Percentiles rank a stretch among this genome's conserved stretches.
These are phyloP conservation scores for Gambusia yucatana DNA, from an alignment of 2,797 vertebrate species.

Conservation along the genomic window DNA sequence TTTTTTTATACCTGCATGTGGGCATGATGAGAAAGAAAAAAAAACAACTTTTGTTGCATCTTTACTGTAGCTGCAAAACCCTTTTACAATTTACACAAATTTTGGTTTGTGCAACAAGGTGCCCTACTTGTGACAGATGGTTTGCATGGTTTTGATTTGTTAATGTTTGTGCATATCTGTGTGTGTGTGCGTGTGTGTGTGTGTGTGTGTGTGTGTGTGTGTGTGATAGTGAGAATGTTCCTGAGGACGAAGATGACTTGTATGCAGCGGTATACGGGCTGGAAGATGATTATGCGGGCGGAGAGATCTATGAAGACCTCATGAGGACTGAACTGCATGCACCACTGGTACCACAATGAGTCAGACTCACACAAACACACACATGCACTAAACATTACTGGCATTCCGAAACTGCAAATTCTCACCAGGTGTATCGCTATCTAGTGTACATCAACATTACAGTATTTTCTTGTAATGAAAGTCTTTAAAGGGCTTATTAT, in stretches of 20 bases:
- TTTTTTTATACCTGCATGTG: background rate
- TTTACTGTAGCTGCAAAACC: background rate
- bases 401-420: background rate
- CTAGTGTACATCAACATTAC: background rate
- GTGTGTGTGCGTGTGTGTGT: too few relatives aligned
- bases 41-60: background rate
- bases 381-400: background rate
- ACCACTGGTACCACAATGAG: conserved; percentile 75
- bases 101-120: background rate
- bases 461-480: background rate
- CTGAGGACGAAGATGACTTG: conserved; percentile 86
- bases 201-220: background rate
- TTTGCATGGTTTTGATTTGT: background rate
- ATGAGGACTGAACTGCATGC: conserved; percentile 89
- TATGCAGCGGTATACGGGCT: conserved; percentile 88
- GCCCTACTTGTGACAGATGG: background rate
- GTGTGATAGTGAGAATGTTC: conserved; percentile 82
- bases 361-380: conserved; percentile 22
- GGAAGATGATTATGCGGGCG: conserved; percentile 85
- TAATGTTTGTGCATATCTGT: background rate
- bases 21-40: background rate
- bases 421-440: background rate
- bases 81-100: background rate
- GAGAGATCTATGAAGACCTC: conserved; percentile 92
- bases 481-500: background rate